Conservation (phyloP, 2,113 vertebrate genomes). For the Cepphus grylle region DNA sequence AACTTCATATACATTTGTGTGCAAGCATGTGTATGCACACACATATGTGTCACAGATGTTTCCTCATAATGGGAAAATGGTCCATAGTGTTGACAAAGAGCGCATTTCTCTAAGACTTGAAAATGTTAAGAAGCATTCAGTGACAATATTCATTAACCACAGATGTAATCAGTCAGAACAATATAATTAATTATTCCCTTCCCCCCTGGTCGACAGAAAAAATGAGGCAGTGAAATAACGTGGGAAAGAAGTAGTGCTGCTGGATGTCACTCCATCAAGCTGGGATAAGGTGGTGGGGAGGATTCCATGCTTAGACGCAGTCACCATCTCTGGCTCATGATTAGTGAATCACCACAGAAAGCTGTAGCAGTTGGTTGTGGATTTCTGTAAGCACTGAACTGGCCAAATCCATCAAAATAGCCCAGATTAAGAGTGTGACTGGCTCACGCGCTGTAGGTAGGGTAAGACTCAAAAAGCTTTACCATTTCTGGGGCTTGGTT, state of each 20-base stretch:
- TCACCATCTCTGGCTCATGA: not conserved
- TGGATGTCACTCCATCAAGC: not conserved
- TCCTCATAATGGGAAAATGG: not conserved
- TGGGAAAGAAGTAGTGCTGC: not conserved
- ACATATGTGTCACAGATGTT: not conserved
- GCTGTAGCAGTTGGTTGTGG: not conserved
- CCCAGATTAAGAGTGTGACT: not conserved
- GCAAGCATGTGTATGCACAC: accelerated
- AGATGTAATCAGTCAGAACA: not conserved
- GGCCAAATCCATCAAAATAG: not conserved
- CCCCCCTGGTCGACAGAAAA: not conserved
- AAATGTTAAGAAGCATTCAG: not conserved
- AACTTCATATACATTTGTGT: not conserved
- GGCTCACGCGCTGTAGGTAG: not conserved
- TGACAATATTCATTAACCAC: not conserved
- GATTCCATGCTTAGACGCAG: not conserved
- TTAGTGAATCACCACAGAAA: not conserved
- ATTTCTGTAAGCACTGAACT: not conserved
- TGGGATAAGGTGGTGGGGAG: not conserved
- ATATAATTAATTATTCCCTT: not conserved
- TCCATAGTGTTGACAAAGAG: not conserved
- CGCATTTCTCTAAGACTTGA: not conserved
- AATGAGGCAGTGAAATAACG: not conserved
- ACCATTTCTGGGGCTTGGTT: not conserved
- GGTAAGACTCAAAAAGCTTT: not conserved